These are phyloP conservation scores for Platynereis dumerilii DNA, from an alignment of 2,888 invertebrate species.

Conservation along the genomic window DNA sequence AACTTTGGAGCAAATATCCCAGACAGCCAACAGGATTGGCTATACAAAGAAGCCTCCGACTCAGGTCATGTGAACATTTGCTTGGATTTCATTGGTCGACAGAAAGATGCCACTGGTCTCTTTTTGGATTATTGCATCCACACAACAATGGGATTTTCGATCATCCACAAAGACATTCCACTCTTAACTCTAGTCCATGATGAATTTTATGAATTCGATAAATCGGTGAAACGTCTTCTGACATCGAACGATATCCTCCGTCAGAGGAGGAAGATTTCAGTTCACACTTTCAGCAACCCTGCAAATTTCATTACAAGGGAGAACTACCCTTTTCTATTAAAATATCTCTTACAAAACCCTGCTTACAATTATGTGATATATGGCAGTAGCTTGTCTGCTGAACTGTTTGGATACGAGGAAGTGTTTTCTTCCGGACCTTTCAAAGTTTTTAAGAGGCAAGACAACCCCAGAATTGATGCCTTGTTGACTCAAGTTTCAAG, in stretches of 20 bases:
- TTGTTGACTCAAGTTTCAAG: constrained; percentile 29
- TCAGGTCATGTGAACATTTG: constrained; percentile 23
- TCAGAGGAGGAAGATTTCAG: constrained; percentile 4
- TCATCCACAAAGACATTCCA: constrained; percentile 24
- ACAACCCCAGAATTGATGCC: constrained; percentile 28
- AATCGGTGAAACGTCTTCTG: constrained; percentile 6
- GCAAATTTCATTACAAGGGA: constrained; percentile 45
- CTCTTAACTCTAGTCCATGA: constrained; percentile 23
- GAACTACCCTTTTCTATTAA: constrained; percentile 44
- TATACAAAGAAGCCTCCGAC: constrained; percentile 18
- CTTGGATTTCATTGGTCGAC: constrained; percentile 26
- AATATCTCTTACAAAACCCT: constrained; percentile 38
- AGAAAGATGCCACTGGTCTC: constrained; percentile 20
- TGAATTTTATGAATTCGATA: constrained; percentile 26
- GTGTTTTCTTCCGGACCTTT: constrained; percentile 43
- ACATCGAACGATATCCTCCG: constrained; percentile 5
- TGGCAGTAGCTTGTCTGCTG: constrained; percentile 33
- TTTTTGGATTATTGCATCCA: constrained; percentile 21
- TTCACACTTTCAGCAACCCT: constrained; percentile 34
- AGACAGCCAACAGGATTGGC: constrained; percentile 3
- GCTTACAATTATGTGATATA: constrained; percentile 49
- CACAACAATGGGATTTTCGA: constrained; percentile 16
- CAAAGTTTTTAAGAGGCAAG: constrained; percentile 42
- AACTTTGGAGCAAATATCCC: not conserved
- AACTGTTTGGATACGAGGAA: constrained; percentile 40